Percentiles rank a stretch among this genome's conserved stretches.
These are phyloP conservation scores for Paramormyrops hopkinsi DNA, from an alignment of 2,797 vertebrate genomes.

Conservation along the genomic window DNA sequence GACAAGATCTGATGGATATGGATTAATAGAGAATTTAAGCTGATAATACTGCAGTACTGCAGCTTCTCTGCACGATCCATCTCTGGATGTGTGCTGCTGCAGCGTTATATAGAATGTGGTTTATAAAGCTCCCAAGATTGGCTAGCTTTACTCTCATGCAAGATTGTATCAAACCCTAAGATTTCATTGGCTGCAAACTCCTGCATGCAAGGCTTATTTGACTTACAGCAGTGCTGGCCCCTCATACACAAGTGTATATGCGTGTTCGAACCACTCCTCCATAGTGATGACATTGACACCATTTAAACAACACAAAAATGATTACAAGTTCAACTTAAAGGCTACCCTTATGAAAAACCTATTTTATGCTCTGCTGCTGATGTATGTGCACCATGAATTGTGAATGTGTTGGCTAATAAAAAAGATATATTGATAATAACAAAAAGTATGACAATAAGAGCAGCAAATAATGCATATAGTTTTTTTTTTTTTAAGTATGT, in stretches of 20 bases:
- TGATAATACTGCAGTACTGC: neutral
- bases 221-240: slow-evolving; percentile 35
- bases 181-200: slow-evolving; percentile 37
- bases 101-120: neutral
- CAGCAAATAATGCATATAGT: slow-evolving; percentile 16
- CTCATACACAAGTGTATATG: slow-evolving; percentile 37
- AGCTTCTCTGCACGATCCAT: neutral
- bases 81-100: neutral
- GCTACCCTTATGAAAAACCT: slow-evolving; percentile 27
- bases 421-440: slow-evolving; percentile 7
- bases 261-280: slow-evolving; percentile 35
- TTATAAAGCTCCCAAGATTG: slow-evolving; percentile 24
- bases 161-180: slow-evolving; percentile 32
- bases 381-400: slow-evolving; percentile 14
- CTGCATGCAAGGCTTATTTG: slow-evolving; percentile 35
- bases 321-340: slow-evolving; percentile 32
- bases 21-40: neutral
- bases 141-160: slow-evolving; percentile 30
- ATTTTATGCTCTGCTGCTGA: slow-evolving; percentile 18
- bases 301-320: slow-evolving; percentile 35
- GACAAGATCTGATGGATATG: neutral
- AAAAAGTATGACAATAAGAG: slow-evolving; percentile 17
- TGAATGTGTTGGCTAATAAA: slow-evolving; percentile 19
- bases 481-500: slow-evolving; percentile 9
- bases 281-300: slow-evolving; percentile 35